Evolutionary conservation across 2,888 invertebrate species (phyloP).

Genomic region (Pseudoips prasinana): DNA sequence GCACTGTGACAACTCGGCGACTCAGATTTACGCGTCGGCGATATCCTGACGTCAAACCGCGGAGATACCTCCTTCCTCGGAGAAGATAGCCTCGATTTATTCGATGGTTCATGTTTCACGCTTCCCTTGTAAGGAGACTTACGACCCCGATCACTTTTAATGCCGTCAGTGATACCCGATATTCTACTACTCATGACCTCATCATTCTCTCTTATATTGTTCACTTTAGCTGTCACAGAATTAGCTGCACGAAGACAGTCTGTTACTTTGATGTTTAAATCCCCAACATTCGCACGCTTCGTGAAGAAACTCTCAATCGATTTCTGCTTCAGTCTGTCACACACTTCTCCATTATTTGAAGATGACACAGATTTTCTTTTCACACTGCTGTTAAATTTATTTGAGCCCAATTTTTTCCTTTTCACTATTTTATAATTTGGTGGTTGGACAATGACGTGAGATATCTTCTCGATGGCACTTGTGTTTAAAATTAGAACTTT

Average conservation of each 20-base stretch:
- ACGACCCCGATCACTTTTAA: constrained; percentile 48
- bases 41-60: constrained; percentile 40
- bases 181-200: constrained; percentile 68
- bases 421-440: constrained; percentile 75
- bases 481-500: constrained; percentile 78
- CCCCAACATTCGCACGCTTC: constrained; percentile 35
- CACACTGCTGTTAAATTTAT: constrained; percentile 44
- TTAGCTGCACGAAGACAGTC: constrained; percentile 21
- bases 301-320: constrained; percentile 54
- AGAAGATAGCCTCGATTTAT: constrained; percentile 30
- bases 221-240: constrained; percentile 22
- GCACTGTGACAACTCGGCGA: constrained; percentile 48
- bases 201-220: constrained; percentile 42
- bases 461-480: constrained; percentile 68
- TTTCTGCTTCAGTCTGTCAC: constrained; percentile 52
- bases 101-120: constrained; percentile 42
- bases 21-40: constrained; percentile 29
- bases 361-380: constrained; percentile 37
- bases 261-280: constrained; percentile 29
- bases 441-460: constrained; percentile 74
- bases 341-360: constrained; percentile 44
- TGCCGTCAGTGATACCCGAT: constrained; percentile 49
- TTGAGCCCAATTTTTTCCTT: constrained; percentile 50
- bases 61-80: constrained; percentile 39
- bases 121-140: constrained; percentile 34